These are phyloP conservation scores for Rachycentron canadum DNA, from an alignment of 2,797 vertebrate species.

Conservation along the genomic window DNA sequence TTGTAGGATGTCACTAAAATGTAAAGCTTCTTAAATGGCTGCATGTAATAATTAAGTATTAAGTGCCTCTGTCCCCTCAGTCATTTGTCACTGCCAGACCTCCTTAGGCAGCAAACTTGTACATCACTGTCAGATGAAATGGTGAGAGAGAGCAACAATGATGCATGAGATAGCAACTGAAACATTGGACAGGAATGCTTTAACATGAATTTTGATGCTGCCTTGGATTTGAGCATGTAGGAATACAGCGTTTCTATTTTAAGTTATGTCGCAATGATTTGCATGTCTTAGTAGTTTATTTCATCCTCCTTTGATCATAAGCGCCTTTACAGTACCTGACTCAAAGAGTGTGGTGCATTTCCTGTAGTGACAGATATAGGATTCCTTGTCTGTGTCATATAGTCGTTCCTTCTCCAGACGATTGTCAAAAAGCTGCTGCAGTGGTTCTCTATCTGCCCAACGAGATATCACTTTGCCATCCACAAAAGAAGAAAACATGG, in stretches of 20 bases:
- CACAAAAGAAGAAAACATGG: conserved; percentile 98
- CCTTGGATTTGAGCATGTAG: not conserved
- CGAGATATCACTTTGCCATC: conserved; percentile 98
- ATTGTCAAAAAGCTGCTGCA: conserved; percentile 94
- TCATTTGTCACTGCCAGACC: not conserved
- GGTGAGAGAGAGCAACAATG: not conserved
- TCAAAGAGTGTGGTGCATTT: conserved; percentile 92
- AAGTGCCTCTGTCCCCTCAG: not conserved
- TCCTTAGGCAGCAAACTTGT: not conserved
- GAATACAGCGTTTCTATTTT: not conserved
- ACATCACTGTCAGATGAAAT: not conserved
- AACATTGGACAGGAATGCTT: not conserved
- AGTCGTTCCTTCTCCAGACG: conserved; percentile 93
- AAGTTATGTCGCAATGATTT: not conserved
- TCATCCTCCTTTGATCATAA: not conserved
- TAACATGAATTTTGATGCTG: not conserved
- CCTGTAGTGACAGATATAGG: conserved; percentile 89
- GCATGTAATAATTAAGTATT: not conserved
- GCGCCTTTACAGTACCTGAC: conserved; percentile 86
- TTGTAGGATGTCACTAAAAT: not conserved
- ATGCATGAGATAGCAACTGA: not conserved
- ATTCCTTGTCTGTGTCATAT: conserved; percentile 88
- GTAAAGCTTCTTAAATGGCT: not conserved
- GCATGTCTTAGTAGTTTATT: not conserved
- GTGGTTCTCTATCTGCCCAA: conserved; percentile 95